Evolutionary conservation across 2,888 invertebrate genomes (phyloP).

Genomic region (Hydropsyche betteni): DNA sequence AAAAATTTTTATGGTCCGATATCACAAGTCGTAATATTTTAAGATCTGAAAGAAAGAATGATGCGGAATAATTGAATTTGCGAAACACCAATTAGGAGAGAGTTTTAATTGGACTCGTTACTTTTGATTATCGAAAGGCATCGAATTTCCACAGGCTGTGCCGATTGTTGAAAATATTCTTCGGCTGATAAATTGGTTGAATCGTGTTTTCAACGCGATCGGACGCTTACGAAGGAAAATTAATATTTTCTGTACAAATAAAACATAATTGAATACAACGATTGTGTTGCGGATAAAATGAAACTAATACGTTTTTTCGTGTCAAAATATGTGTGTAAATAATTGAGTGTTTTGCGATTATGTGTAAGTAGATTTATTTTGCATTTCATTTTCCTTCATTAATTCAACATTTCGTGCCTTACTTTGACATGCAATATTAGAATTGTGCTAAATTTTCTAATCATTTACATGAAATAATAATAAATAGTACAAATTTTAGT

Average conservation of each 20-base stretch:
- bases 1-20: background rate
- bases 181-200: background rate
- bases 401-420: background rate
- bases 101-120: constrained; percentile 28
- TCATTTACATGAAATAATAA: too few relatives aligned
- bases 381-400: background rate
- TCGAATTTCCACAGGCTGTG: constrained; percentile 15
- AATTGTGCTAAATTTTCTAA: too few relatives aligned
- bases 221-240: background rate
- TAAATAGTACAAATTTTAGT: too few relatives aligned
- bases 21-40: constrained; percentile 7
- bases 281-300: too few relatives aligned
- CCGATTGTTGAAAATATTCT: constrained; percentile 25
- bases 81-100: constrained; percentile 21
- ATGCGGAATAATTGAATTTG: constrained; percentile 22
- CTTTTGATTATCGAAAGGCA: constrained; percentile 23
- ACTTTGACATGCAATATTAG: background rate
- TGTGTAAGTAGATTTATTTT: background rate
- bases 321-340: too few relatives aligned
- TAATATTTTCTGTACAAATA: too few relatives aligned
- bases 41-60: constrained; percentile 1
- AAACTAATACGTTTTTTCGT: too few relatives aligned
- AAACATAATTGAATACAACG: too few relatives aligned
- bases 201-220: background rate
- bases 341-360: background rate